Percentiles rank a stretch among this genome's conserved stretches.
Conservation (phyloP, 2,888 invertebrate species). For the Serripes groenlandicus region DNA sequence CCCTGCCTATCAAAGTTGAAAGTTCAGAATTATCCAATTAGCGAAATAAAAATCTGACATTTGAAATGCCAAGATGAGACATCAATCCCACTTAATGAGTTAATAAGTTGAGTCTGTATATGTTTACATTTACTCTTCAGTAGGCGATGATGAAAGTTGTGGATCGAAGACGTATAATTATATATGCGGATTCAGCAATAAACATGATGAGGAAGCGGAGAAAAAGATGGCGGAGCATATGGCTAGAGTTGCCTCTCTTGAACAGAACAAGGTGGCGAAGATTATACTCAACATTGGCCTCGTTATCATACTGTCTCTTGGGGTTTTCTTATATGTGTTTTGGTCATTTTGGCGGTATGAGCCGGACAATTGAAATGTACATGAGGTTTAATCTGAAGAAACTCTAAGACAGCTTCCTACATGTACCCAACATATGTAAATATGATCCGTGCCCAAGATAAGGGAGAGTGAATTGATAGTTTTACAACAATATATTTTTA, state of each 20-base stretch:
- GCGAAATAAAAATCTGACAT: no score
- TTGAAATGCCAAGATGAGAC: no score
- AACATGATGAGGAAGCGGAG: slow-evolving; percentile 62
- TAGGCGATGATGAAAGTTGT: slow-evolving; percentile 31
- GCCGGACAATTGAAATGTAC: slow-evolving; percentile 32
- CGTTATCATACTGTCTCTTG: slow-evolving; percentile 63
- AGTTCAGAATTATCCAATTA: no score
- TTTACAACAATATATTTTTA: no score
- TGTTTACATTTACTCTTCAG: neutral
- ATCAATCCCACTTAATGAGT: no score
- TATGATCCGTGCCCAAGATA: no score
- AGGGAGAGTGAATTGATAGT: no score
- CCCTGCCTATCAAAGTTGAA: no score
- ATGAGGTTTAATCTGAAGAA: neutral
- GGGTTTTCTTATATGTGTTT: slow-evolving; percentile 66
- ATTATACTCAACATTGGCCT: slow-evolving; percentile 63
- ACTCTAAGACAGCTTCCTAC: no score
- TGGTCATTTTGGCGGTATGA: slow-evolving; percentile 72
- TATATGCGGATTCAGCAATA: slow-evolving; percentile 55
- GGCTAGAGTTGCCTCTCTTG: slow-evolving; percentile 65
- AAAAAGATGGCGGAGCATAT: slow-evolving; percentile 62
- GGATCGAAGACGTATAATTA: slow-evolving; percentile 45
- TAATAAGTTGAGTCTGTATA: no score
- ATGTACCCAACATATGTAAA: no score
- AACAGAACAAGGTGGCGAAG: slow-evolving; percentile 59